Evolutionary conservation across 2,888 invertebrate species (phyloP), one percentile per base, ranked within the genome.

Genomic region (Petrophora chlorosata): DNA sequence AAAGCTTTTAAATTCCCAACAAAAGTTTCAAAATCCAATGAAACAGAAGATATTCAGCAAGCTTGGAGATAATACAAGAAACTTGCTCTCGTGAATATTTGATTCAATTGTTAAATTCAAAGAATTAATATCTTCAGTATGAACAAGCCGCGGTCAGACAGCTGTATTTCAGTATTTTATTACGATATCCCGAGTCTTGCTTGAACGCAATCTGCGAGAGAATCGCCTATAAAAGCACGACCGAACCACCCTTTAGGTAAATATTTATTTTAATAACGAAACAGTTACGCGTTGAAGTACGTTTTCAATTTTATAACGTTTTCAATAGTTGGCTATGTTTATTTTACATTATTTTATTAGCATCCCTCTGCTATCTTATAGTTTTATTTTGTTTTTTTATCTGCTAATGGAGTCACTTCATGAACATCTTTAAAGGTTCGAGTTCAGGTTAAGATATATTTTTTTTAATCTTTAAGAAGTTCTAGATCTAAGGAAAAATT

Each of bases 191-290:
- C 45, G 54, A 60, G 53, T 51, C 59, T 62, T 59, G 46, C 47
- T 56, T 47, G 47, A 63, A 63, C 53, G 53, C 63, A 63, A 68
- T 67, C 59, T 55, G 42, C 56, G 30, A 49, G 59, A 49, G 60
- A 62, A 70, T 67, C 51, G 53, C 54, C 67, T 59, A 65, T 73
- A 67, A 72, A 69, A 69, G 54, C 53, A 60, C 56, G 47, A 59
- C 61, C 59, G 53, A 61, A 62, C 61, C 65, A 65, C 64, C 61
- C 59, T 59, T 65, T 60, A 56, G 56, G 59, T 56, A 67, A 72
- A 70, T 65, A 72, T 70, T 70, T 65, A 64, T 65, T 59, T 62
- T 65, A 61, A 65, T 56, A 65, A 55, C 51, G 44, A 63, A 68
- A 61, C 59, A 58, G 58, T 65, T 63, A 60, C 52, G 48, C 55